Conservation (phyloP, 1,140 invertebrate species). For the Drosophila rufa region DNA sequence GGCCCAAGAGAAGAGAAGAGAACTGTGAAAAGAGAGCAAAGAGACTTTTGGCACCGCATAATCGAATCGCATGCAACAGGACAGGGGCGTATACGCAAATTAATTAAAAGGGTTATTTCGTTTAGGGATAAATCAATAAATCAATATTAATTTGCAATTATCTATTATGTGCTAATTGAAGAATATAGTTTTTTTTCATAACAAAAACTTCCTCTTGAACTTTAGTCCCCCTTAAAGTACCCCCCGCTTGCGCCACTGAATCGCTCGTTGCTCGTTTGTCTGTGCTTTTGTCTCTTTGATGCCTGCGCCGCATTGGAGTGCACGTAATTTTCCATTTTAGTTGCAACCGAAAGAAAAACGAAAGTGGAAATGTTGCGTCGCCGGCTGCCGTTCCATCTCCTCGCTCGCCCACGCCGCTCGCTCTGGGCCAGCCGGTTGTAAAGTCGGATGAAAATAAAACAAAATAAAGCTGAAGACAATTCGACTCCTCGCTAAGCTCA, state of each 20-base stretch:
- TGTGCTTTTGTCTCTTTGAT: slow-evolving; percentile 6
- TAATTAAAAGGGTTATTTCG: neutral
- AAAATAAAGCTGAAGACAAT: slow-evolving; percentile 32
- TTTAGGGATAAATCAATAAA: too few species aligned
- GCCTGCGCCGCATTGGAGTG: slow-evolving; percentile 61
- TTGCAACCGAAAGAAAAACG: slow-evolving; percentile 61
- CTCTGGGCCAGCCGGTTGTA: slow-evolving; percentile 50
- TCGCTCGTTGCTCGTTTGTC: neutral
- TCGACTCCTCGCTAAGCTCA: slow-evolving; percentile 27
- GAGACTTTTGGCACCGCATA: slow-evolving; percentile 23
- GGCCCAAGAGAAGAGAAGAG: slow-evolving; percentile 24
- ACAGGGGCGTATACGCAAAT: slow-evolving; percentile 29
- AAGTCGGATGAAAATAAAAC: slow-evolving; percentile 2
- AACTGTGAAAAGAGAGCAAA: slow-evolving; percentile 13
- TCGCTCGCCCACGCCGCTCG: slow-evolving; percentile 27
- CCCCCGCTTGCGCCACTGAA: neutral
- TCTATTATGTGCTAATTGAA: too few species aligned
- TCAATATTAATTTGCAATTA: too few species aligned
- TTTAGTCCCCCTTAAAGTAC: neutral
- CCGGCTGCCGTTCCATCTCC: slow-evolving; percentile 32
- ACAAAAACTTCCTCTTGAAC: too few species aligned
- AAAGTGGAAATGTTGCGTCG: slow-evolving; percentile 78
- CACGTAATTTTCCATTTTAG: slow-evolving; percentile 71
- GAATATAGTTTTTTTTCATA: too few species aligned
- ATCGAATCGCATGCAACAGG: slow-evolving; percentile 12